These are phyloP conservation scores for Drosophila fulvimacula DNA, from an alignment of 2,888 invertebrate species.

Conservation along the genomic window DNA sequence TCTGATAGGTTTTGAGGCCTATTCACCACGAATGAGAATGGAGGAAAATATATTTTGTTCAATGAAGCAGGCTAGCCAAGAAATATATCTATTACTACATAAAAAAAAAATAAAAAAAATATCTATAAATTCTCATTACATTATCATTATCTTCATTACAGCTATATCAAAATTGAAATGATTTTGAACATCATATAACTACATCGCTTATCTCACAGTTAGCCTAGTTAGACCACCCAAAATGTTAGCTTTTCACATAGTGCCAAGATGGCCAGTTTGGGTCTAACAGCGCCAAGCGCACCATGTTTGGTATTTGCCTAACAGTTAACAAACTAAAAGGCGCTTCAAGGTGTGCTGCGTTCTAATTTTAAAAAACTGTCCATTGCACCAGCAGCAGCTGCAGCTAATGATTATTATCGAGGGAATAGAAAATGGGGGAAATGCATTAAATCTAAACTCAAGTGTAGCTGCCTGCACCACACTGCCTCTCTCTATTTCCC, in stretches of 20 bases:
- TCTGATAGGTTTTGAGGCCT: too few species aligned
- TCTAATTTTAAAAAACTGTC: slow-evolving; percentile 48
- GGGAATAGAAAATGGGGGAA: slow-evolving; percentile 29
- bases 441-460: slow-evolving; percentile 68
- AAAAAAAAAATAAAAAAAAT: too few species aligned
- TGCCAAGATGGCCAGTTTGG: neutral
- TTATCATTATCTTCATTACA: neutral
- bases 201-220: neutral
- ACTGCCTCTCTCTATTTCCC: slow-evolving; percentile 3
- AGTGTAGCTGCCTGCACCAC: slow-evolving; percentile 43
- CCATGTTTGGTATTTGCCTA: slow-evolving; percentile 49
- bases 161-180: neutral
- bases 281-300: slow-evolving; percentile 1
- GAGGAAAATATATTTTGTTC: too few species aligned
- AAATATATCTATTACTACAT: too few species aligned
- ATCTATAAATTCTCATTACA: too few species aligned
- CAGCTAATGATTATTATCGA: slow-evolving; percentile 15
- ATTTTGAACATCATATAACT: neutral
- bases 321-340: slow-evolving; percentile 46
- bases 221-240: neutral
- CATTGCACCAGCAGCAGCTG: slow-evolving; percentile 3
- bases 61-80: too few species aligned
- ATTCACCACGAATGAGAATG: too few species aligned
- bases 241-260: neutral
- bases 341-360: slow-evolving; percentile 49